Conservation (phyloP, 2,113 vertebrate genomes). For the Empidonax traillii region DNA sequence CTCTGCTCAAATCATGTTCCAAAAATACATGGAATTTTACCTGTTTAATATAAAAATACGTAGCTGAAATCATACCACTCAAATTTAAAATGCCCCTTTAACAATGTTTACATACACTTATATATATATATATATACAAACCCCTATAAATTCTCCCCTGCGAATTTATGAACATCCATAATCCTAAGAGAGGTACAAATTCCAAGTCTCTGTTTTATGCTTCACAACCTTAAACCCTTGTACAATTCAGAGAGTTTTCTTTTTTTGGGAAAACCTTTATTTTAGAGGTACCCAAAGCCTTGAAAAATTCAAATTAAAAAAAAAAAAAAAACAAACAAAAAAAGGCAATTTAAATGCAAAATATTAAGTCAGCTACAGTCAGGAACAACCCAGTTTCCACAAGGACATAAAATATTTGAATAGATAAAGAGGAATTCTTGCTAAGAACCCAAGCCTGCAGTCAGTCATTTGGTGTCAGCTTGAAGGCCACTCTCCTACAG, state of each 20-base stretch:
- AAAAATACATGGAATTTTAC: background rate
- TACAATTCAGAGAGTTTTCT: background rate
- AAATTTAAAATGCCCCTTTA: background rate
- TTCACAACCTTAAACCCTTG: background rate
- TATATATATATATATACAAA: background rate
- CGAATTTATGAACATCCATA: background rate
- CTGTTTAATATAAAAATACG: background rate
- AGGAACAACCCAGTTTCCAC: background rate
- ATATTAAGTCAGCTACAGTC: background rate
- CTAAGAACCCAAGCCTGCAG: background rate
- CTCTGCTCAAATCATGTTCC: background rate
- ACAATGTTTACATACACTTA: too few relatives aligned
- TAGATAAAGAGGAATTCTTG: background rate
- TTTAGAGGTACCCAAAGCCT: background rate
- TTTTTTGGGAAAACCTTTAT: background rate
- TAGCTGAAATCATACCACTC: background rate
- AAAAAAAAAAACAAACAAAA: background rate
- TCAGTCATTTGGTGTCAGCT: background rate
- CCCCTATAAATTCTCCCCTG: too few relatives aligned
- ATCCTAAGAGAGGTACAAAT: background rate
- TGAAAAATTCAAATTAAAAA: background rate
- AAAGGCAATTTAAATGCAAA: background rate
- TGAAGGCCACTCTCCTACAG: background rate
- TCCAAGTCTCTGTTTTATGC: background rate
- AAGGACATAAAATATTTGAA: conserved; percentile 32